A percentile compares a stretch with the other conserved stretches of the same genome.
Evolutionary conservation across 2,888 invertebrate genomes (phyloP).

Genomic region (Conistra vaccinii): DNA sequence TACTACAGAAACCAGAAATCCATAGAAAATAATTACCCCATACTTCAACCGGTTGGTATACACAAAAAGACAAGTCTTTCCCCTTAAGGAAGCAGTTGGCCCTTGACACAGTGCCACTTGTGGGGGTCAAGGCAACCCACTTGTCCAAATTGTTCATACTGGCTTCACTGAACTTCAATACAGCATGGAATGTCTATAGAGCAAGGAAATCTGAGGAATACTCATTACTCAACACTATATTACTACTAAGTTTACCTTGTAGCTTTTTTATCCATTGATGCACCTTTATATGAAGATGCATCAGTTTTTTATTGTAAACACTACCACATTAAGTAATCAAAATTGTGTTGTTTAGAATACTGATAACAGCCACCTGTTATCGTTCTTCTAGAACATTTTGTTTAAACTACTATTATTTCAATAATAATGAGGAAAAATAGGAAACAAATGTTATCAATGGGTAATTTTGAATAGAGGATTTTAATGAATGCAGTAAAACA

Average conservation of each 20-base stretch:
- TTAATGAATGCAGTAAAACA: not conserved
- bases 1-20: slow-evolving; percentile 37
- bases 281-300: not conserved
- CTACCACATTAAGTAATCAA: not conserved
- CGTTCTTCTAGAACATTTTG: too few relatives aligned
- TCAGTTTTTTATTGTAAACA: not conserved
- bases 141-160: slow-evolving; percentile 64
- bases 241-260: slow-evolving; percentile 28
- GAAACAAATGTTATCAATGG: not conserved
- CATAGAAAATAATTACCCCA: slow-evolving; percentile 46
- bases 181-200: slow-evolving; percentile 49
- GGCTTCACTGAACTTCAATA: slow-evolving; percentile 52
- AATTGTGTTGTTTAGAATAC: not conserved
- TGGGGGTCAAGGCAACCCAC: slow-evolving; percentile 70
- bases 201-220: slow-evolving; percentile 37
- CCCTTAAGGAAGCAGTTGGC: slow-evolving; percentile 67
- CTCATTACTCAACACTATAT: slow-evolving; percentile 25
- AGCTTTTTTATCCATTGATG: not conserved
- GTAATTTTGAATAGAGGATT: not conserved
- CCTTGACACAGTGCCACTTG: slow-evolving; percentile 72
- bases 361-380: not conserved
- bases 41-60: slow-evolving; percentile 47
- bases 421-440: slow-evolving; percentile 7
- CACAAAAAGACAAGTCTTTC: slow-evolving; percentile 62
- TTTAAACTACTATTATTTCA: not conserved